phyloP scores from a whole-genome alignment of 2,888 invertebrate species.

The Oligia strigilis region DNA sequence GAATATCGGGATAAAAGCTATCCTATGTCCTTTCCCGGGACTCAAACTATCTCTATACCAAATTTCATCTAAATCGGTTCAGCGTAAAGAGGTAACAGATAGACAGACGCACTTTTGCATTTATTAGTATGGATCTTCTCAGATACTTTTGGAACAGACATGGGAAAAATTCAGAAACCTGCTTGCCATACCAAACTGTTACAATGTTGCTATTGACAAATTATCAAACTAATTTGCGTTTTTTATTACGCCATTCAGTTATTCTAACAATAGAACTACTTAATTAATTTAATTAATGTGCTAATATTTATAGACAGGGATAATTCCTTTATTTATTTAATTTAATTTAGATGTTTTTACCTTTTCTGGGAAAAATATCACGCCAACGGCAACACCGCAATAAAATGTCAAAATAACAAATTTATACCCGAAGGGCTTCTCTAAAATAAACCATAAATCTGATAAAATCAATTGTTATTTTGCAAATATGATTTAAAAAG shows the following conservation, averaged over 20 bases:
- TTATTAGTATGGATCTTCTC: no score
- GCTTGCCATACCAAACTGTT: not conserved
- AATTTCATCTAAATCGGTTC: no score
- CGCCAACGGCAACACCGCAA: slow-evolving; percentile 50
- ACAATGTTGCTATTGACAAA: slow-evolving; percentile 28
- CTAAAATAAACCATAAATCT: slow-evolving; percentile 61
- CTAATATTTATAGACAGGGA: not conserved
- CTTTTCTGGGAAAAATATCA: not conserved
- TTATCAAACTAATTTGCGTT: not conserved
- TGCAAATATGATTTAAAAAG: slow-evolving; percentile 69
- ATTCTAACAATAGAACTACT: not conserved
- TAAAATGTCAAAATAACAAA: slow-evolving; percentile 73
- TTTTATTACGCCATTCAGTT: no score
- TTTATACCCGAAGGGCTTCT: slow-evolving; percentile 63
- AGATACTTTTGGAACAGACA: not conserved
- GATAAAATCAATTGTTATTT: slow-evolving; percentile 59
- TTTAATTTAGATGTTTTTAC: not conserved
- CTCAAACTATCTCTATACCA: no score
- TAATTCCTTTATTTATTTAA: not conserved
- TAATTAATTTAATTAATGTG: not conserved
- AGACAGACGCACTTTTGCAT: no score
- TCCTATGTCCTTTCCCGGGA: no score
- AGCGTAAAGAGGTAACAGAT: no score
- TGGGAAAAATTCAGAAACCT: not conserved
- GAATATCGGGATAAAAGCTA: no score